Base-by-base conservation (phyloP, 1,140 invertebrate genomes). In the Drosophila orena region DNA sequence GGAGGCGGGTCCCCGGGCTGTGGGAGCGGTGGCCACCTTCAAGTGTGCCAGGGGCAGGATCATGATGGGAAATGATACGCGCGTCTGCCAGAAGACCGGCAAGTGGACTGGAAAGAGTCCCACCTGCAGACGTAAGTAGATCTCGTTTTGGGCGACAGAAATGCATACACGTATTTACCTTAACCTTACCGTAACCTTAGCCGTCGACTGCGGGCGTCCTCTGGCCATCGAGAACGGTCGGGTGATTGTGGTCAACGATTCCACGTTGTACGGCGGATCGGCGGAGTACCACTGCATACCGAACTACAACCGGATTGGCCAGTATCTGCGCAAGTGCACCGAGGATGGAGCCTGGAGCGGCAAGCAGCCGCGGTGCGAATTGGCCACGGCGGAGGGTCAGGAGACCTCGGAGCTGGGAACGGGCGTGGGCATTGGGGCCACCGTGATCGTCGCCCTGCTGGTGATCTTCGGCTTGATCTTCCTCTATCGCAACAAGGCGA, bases 221-320 rank as follows among this genome's bases (percentile, higher is more conserved):
- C 94, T 94, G 22, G 92, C 94, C 4, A 96, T 97, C 49, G 96
- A 97, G 52, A 98, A 98, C 90, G 97, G 97, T 0, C 94, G 97
- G 66, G 95, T 97, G 1, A 97, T 97, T 76, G 94, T 97, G 8
- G 95, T 97, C 40, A 98, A 98, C 79, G 95, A 96, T 22, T 96
- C 96, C 0, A 97, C 96, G 0, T 93, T 95, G 5, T 98, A 96
- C 81, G 96, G 95, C 7, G 96, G 96, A 57, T 95, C 95, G 3
- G 95, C 97, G 2, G 96, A 97, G 83, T 98, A 98, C 91, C 96
- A 97, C 74, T 99, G 98, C 88, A 93, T 98, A 55, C 97, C 96
- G 7, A 96, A 96, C 70, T 98, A 94, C 92, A 95, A 96, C 86
- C 94, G 97, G 42, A 94, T 96, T 1, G 97, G 97, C 0, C 95